Percentiles rank a stretch among this genome's conserved stretches.
These are phyloP conservation scores for Arothron firmamentum DNA, from an alignment of 2,113 vertebrate genomes.

Conservation along the genomic window DNA sequence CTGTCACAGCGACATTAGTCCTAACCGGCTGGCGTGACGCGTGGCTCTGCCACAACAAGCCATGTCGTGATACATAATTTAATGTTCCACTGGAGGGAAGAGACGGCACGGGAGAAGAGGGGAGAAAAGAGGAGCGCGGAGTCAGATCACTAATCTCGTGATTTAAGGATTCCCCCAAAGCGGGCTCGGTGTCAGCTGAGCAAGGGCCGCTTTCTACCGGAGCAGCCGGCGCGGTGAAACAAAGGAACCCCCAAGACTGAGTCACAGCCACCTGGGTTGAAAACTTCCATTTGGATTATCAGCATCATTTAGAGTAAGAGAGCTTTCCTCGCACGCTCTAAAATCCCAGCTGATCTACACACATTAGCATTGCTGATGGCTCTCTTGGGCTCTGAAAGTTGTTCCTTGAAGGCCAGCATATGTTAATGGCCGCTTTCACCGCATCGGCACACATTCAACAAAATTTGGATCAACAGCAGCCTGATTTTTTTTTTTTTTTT, in stretches of 20 bases:
- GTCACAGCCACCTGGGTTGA: neutral
- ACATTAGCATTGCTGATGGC: slow-evolving; percentile 11
- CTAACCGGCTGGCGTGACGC: slow-evolving; percentile 2
- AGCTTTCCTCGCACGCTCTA: neutral
- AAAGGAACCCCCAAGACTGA: neutral
- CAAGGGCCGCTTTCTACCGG: slow-evolving; percentile 29
- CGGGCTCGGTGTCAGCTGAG: slow-evolving; percentile 33
- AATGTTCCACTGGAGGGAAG: slow-evolving; percentile 19
- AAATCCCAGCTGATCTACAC: slow-evolving; percentile 9
- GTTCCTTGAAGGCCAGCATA: slow-evolving; percentile 31
- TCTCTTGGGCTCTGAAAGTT: slow-evolving; percentile 14
- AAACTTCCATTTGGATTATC: neutral
- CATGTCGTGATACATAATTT: slow-evolving; percentile 39
- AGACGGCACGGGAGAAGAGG: slow-evolving; percentile 11
- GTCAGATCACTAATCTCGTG: slow-evolving; percentile 49
- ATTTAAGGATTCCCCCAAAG: slow-evolving; percentile 46
- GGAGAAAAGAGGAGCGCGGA: slow-evolving; percentile 16
- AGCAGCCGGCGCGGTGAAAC: neutral
- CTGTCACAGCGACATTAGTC: slow-evolving; percentile 13
- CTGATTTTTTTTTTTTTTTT: slow-evolving; percentile 26
- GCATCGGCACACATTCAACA: slow-evolving; percentile 28
- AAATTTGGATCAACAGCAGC: slow-evolving; percentile 46
- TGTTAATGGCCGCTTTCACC: slow-evolving; percentile 37
- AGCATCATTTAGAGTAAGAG: slow-evolving; percentile 15
- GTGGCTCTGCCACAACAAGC: slow-evolving; percentile 38